These are phyloP conservation scores for Acropternis orthonyx DNA, from an alignment of 2,797 vertebrate species.

Conservation along the genomic window DNA sequence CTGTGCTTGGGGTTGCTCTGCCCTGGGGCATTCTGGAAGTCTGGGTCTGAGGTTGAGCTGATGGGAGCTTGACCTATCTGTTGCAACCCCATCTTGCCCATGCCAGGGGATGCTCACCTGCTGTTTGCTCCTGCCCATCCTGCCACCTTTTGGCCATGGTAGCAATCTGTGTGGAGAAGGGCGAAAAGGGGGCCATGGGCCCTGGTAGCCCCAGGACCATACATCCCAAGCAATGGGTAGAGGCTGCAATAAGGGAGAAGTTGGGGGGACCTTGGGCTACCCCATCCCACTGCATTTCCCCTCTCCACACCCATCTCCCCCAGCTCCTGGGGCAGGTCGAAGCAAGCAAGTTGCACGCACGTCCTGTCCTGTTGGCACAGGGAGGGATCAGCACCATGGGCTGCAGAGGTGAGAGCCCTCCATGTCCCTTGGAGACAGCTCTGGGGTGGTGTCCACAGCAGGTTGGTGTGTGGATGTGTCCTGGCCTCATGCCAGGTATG, in stretches of 20 bases:
- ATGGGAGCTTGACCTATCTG: not conserved
- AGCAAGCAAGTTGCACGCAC: not conserved
- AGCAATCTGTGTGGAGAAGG: not conserved
- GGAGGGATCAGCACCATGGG: not conserved
- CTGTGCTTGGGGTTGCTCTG: not conserved
- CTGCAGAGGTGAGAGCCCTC: not conserved
- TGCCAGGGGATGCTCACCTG: not conserved
- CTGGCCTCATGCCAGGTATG: not conserved
- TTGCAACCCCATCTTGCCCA: accelerated
- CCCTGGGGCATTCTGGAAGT: not conserved
- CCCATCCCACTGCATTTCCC: not conserved
- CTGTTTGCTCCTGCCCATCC: not conserved
- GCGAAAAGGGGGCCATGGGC: not conserved
- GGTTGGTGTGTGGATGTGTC: accelerated
- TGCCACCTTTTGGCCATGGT: accelerated
- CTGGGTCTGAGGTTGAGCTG: not conserved
- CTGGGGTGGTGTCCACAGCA: not conserved
- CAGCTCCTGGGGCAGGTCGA: not conserved
- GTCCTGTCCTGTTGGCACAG: not conserved
- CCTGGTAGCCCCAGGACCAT: not conserved
- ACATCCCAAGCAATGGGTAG: not conserved
- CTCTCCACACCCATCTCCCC: not conserved
- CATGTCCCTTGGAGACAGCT: accelerated
- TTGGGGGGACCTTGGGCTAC: not conserved
- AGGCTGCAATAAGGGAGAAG: not conserved